Base-by-base conservation (phyloP, 2,113 vertebrate species). In the Mungos mungo region DNA sequence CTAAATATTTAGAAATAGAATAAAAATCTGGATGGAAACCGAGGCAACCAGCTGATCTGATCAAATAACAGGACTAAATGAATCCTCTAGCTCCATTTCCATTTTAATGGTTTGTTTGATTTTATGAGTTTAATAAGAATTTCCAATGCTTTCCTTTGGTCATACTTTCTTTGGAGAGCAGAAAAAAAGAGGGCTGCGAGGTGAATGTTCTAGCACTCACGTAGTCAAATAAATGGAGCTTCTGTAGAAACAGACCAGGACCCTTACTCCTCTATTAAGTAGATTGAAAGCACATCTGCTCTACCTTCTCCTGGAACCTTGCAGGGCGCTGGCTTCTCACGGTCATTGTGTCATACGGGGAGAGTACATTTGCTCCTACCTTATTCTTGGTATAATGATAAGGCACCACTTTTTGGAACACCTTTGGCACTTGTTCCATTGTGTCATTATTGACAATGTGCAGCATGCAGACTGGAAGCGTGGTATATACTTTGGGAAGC, bases 391-490 rank as follows among this genome's bases (percentile, higher is more conserved):
- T 97, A 97, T 99, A 99, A 90, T 99, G n/a, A 68, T 95, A 97
- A 60, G 99, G 97, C 77, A 94, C 87, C 33, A 99, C 98, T 98
- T 98, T 99, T 84, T 99, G 99, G 97, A 99, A 99, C 66, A 99
- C 91, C 47, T 97, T 98, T 7, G 99, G 98, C 7, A 99, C 97
- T 98, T 99, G 99, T 84, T 99, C 98, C 98, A 99, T 97, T 5
- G 99, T 99, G 97, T 99, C 99, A 69, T 99, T 99, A 97, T 99
- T 98, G 68, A 99, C 93, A 52, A 99, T 96, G 16, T 99, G 99
- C 74, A 99, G 98, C 71, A 98, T 96, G 91, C 98, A 99, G 60
- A 96, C 91, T 18, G 98, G 98, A 27, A 99, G 93, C 3, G 99
- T 97, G 9, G 98, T 99, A 77, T 98, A 99, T 11, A 99, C 79